These are phyloP conservation scores for Achlya flavicornis DNA, from an alignment of 2,888 invertebrate species.

Conservation along the genomic window DNA sequence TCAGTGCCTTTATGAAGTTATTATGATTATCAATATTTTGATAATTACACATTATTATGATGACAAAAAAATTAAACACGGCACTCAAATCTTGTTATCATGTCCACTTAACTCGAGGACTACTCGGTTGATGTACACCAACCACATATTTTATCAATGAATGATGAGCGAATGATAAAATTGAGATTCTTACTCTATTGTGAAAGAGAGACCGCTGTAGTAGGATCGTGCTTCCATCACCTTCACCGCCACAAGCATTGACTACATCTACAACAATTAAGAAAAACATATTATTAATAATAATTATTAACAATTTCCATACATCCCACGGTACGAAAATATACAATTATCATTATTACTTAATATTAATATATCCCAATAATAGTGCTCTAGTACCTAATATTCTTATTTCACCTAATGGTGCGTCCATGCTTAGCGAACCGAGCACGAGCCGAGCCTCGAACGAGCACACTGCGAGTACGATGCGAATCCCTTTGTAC, in stretches of 20 bases:
- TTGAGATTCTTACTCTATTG: slow-evolving; percentile 77
- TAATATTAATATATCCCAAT: not conserved
- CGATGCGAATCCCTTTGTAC: too few species aligned
- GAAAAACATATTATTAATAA: slow-evolving; percentile 71
- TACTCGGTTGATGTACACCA: not conserved
- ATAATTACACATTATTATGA: not conserved
- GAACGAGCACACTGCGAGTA: too few species aligned
- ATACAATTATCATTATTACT: slow-evolving; percentile 27
- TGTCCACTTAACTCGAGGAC: not conserved
- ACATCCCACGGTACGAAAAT: slow-evolving; percentile 18
- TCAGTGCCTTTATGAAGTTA: not conserved
- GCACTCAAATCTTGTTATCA: not conserved
- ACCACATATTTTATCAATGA: slow-evolving; percentile 9
- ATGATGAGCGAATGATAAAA: slow-evolving; percentile 36
- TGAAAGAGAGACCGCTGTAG: slow-evolving; percentile 83
- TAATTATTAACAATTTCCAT: slow-evolving; percentile 17
- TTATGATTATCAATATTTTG: not conserved
- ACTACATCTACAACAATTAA: slow-evolving; percentile 91
- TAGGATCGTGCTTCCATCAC: slow-evolving; percentile 86
- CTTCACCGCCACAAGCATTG: slow-evolving; percentile 94
- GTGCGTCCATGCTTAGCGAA: too few species aligned
- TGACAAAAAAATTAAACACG: not conserved
- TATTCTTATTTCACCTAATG: not conserved
- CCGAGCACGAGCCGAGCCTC: too few species aligned
- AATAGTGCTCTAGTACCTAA: not conserved